These are phyloP conservation scores for Andrena camellia DNA, from an alignment of 2,888 invertebrate species.

Conservation along the genomic window DNA sequence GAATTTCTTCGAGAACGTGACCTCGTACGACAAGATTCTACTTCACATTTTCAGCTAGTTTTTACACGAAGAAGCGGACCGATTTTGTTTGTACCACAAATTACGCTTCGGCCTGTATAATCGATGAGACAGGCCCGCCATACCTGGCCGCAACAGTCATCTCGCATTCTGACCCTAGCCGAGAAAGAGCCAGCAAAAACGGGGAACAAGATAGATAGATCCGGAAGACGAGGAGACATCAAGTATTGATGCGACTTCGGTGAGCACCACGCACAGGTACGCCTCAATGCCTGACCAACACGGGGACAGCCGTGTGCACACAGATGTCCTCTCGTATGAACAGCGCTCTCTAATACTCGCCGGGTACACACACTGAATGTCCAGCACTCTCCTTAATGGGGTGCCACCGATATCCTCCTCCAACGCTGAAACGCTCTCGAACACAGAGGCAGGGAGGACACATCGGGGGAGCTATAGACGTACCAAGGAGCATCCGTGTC, in stretches of 20 bases:
- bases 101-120: constrained; percentile 71
- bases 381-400: constrained; percentile 83
- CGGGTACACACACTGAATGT: constrained; percentile 71
- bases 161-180: constrained; percentile 6
- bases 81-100: background rate
- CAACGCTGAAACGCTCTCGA: constrained; percentile 35
- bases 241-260: constrained; percentile 80
- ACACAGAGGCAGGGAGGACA: constrained; percentile 1
- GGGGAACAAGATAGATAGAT: constrained; percentile 46
- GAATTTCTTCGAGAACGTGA: background rate
- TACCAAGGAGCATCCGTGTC: background rate
- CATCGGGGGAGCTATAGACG: background rate
- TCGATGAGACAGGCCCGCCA: constrained; percentile 72
- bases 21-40: too few relatives aligned
- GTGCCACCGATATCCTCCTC: constrained; percentile 78
- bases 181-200: constrained; percentile 9
- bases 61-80: background rate
- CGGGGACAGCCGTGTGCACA: background rate
- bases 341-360: constrained; percentile 61
- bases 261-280: constrained; percentile 64
- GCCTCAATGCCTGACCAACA: constrained; percentile 46
- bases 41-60: too few relatives aligned
- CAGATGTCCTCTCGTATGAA: constrained; percentile 28
- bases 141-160: constrained; percentile 33
- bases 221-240: constrained; percentile 68